Percentiles rank a stretch among this genome's conserved stretches.
These are phyloP conservation scores for Hoplias malabaricus DNA, from an alignment of 2,113 vertebrate genomes.

Conservation along the genomic window DNA sequence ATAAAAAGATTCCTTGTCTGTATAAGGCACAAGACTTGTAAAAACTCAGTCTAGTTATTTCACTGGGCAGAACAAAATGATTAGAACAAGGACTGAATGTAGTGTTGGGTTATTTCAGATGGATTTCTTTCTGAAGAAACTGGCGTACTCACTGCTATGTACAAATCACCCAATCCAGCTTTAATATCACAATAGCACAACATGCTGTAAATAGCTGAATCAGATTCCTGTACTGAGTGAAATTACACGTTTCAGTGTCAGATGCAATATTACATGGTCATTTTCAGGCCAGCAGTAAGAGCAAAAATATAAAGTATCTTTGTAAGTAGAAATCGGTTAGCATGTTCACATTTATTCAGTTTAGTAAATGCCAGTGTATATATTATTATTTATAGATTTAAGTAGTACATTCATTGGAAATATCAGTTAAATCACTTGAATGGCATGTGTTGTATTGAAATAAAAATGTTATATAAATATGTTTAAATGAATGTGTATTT, in stretches of 20 bases:
- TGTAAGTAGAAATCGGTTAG: slow-evolving; percentile 4
- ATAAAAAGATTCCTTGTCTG: no score
- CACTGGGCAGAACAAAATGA: no score
- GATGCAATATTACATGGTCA: slow-evolving; percentile 25
- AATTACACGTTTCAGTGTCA: background rate
- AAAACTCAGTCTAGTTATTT: no score
- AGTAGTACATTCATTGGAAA: background rate
- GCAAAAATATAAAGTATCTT: slow-evolving; percentile 12
- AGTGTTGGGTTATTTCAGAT: no score
- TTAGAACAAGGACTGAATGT: no score
- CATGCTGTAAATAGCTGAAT: slow-evolving; percentile 24
- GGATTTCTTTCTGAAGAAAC: no score
- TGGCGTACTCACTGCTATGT: no score
- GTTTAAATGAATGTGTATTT: background rate
- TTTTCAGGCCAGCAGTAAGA: slow-evolving; percentile 28
- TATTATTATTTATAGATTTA: background rate
- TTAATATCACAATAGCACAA: background rate
- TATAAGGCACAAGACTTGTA: no score
- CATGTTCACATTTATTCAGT: background rate
- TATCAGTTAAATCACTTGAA: background rate
- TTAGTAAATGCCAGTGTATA: no score
- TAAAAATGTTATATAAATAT: background rate
- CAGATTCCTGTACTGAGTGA: slow-evolving; percentile 10
- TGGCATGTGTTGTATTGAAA: background rate
- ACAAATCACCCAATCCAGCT: no score